phyloP scores from a whole-genome alignment of 2,113 vertebrate genomes.

The Diphyllodes magnificus region DNA sequence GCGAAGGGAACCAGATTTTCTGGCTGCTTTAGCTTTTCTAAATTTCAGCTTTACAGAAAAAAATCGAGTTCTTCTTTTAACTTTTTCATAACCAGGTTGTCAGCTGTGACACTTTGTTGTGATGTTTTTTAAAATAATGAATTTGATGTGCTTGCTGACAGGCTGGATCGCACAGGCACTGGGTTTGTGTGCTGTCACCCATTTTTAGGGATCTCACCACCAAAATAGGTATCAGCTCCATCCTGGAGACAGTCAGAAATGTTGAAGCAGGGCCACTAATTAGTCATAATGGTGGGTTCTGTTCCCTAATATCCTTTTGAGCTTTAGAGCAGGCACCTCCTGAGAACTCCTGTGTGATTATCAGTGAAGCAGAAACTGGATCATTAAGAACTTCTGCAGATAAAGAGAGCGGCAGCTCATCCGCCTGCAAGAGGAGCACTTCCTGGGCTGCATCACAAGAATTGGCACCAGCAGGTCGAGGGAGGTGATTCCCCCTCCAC shows the following conservation, averaged over 20 bases:
- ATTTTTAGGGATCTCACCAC: background rate
- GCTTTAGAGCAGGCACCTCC: background rate
- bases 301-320: background rate
- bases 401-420: background rate
- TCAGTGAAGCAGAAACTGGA: background rate
- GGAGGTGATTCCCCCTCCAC: background rate
- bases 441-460: background rate
- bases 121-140: background rate
- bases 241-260: background rate
- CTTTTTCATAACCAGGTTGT: background rate
- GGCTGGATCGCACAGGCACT: background rate
- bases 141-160: background rate
- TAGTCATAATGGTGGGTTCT: background rate
- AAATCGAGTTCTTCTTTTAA: background rate
- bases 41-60: background rate
- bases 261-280: background rate
- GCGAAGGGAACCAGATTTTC: background rate
- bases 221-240: background rate
- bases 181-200: background rate
- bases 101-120: background rate
- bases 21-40: background rate
- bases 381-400: background rate
- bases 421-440: background rate
- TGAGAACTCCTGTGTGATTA: background rate
- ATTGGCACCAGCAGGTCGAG: background rate